Base-by-base conservation (phyloP, 2,797 vertebrate genomes). In the Sebastes trivittatus region DNA sequence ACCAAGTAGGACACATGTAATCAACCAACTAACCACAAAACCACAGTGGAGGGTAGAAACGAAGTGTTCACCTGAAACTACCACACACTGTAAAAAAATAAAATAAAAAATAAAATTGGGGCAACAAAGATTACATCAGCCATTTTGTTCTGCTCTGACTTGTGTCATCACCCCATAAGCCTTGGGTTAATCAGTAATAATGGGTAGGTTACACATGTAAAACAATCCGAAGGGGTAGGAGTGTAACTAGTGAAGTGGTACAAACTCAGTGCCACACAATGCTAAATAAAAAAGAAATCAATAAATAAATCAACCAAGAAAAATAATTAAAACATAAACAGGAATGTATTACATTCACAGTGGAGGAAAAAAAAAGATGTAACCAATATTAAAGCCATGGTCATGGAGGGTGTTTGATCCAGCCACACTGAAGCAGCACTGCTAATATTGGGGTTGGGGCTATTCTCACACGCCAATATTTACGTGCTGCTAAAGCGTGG, bases 401-500 rank as follows among this genome's bases (percentile, higher is more conserved):
- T 69, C 86, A 87, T 87, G 89, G 94, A 63, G 80, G 72, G 75
- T 84, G 94, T 92, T 92, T 88, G 95, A 94, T 94, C 96, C 96
- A 86, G 95, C 95, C 97, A 97, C 97, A 95, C 96, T 98, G 96
- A 97, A 99, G 98, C 98, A 99, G 98, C 98, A 99, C 97, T 98
- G 96, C 94, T 88, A 99, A 99, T 98, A 99, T 97, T 99, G 98
- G 98, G 96, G 97, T 97, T 96, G 94, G 95, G 94, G 91, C 89
- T 95, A 92, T 93, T 94, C 83, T 94, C 95, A 93, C 97, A 98
- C 98, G 86, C 98, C 98, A 99, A 99, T 99, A 99, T 99, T 99
- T 99, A 99, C 97, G 97, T 99, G 98, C 98, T 99, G 98, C 98
- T 99, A 98, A 93, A 97, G 97, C 94, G 97, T 96, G 93, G 96